Evolutionary conservation across 1,140 invertebrate genomes (phyloP).

Genomic region (Drosophila bocki): DNA sequence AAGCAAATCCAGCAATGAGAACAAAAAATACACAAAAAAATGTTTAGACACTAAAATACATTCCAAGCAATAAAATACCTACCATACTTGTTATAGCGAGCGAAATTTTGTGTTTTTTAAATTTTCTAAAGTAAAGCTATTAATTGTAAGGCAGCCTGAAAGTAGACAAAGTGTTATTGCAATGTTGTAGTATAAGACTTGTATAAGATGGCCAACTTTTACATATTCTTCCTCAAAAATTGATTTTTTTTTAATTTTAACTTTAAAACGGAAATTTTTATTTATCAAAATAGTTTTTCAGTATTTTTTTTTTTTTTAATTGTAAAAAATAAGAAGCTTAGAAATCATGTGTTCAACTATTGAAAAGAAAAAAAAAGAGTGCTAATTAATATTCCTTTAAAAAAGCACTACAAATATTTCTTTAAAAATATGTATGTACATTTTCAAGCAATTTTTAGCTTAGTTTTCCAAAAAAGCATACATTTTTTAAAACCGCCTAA

Average conservation of each 20-base stretch:
- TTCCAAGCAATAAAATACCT: constrained; percentile 74
- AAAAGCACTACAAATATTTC: too few species aligned
- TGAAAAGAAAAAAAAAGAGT: too few species aligned
- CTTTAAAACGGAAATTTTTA: too few species aligned
- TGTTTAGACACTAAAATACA: constrained; percentile 61
- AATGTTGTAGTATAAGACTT: constrained; percentile 29
- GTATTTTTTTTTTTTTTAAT: too few species aligned
- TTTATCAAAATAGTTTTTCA: too few species aligned
- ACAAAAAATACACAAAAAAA: constrained; percentile 64
- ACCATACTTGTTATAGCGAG: constrained; percentile 60
- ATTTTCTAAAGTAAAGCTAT: neutral
- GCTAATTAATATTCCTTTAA: too few species aligned
- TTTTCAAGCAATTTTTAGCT: too few species aligned
- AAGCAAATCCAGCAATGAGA: constrained; percentile 51
- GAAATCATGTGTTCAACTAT: too few species aligned
- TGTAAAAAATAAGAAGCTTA: too few species aligned
- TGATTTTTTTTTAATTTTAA: too few species aligned
- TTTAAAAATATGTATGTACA: too few species aligned
- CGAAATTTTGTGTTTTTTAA: constrained; percentile 5
- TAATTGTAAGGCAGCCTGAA: constrained; percentile 22
- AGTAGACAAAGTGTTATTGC: constrained; percentile 5
- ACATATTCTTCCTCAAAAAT: too few species aligned
- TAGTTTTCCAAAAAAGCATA: neutral
- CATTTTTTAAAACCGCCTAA: neutral
- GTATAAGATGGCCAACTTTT: constrained; percentile 10